Evolutionary conservation across 2,797 vertebrate species (phyloP).

Genomic region (Sebastes iracundus): DNA sequence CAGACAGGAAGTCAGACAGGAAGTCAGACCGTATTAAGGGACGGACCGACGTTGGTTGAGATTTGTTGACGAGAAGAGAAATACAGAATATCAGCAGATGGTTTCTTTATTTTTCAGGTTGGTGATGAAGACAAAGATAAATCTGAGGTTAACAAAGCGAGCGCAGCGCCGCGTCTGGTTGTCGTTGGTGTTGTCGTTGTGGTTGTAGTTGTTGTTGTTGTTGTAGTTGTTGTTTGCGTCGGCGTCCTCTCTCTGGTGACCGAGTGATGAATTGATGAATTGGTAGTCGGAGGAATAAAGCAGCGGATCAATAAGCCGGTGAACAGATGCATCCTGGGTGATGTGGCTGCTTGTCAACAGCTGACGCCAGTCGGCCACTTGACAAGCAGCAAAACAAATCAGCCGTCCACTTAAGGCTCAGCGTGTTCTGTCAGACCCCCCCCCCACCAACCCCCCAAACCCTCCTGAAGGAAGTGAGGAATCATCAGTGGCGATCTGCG

Average conservation of each 20-base stretch:
- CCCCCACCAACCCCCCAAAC: background rate
- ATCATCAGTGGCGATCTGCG: conserved; percentile 47
- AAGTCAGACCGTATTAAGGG: too few species aligned
- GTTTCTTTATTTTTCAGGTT: background rate
- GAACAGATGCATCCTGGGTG: conserved; percentile 17
- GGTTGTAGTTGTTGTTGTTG: too few species aligned
- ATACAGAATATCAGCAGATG: background rate
- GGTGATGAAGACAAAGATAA: background rate
- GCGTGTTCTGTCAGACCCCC: conserved; percentile 37
- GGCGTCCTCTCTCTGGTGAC: background rate
- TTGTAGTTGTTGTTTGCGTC: background rate
- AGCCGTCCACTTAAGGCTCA: conserved; percentile 49
- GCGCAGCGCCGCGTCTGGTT: background rate
- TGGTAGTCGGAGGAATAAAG: conserved; percentile 19
- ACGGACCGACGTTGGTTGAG: background rate
- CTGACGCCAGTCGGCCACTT: conserved; percentile 39
- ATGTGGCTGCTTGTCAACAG: conserved; percentile 59
- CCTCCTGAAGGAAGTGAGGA: conserved; percentile 21
- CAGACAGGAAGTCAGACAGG: too few species aligned
- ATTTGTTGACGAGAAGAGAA: background rate
- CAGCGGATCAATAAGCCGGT: conserved; percentile 57
- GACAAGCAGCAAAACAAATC: conserved; percentile 76
- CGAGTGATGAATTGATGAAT: conserved; percentile 19
- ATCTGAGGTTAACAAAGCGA: background rate
- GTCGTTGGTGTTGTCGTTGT: too few species aligned